Percentiles rank a stretch among this genome's conserved stretches.
Conservation (phyloP, 2,797 vertebrate genomes). For the Avahi laniger region DNA sequence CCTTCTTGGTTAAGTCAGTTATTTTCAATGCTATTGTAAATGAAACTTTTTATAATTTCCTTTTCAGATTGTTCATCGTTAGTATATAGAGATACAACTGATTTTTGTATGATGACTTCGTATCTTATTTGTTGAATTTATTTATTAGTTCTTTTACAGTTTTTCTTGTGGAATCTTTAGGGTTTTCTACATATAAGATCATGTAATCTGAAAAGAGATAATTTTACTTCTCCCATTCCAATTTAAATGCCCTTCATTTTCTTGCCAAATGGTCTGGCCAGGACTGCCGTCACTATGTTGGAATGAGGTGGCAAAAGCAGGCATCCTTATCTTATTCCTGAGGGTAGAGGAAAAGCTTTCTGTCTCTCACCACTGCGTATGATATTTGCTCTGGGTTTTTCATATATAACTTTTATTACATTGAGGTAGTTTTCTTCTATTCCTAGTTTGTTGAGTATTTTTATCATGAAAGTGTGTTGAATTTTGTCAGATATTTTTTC, state of each 20-base stretch:
- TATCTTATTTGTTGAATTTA: not conserved
- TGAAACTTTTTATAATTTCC: not conserved
- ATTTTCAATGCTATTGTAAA: not conserved
- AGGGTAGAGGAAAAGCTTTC: not conserved
- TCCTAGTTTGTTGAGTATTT: not conserved
- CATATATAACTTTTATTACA: not conserved
- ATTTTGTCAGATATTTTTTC: not conserved
- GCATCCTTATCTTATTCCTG: not conserved
- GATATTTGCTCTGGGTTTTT: not conserved
- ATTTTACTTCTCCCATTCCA: not conserved
- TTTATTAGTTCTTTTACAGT: not conserved
- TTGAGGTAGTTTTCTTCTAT: no score
- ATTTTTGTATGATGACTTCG: not conserved
- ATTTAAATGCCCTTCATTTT: not conserved
- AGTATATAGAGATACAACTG: not conserved
- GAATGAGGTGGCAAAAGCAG: not conserved
- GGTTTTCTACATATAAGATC: not conserved
- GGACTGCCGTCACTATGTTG: not conserved
- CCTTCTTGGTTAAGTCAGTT: not conserved
- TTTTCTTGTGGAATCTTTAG: not conserved
- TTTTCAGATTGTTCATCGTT: not conserved
- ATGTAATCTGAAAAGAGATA: not conserved
- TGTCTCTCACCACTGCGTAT: not conserved
- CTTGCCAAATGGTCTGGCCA: no score
- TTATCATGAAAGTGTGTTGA: not conserved